Evolutionary conservation across 2,797 vertebrate genomes (phyloP).

Genomic region (Lacerta bilineata): DNA sequence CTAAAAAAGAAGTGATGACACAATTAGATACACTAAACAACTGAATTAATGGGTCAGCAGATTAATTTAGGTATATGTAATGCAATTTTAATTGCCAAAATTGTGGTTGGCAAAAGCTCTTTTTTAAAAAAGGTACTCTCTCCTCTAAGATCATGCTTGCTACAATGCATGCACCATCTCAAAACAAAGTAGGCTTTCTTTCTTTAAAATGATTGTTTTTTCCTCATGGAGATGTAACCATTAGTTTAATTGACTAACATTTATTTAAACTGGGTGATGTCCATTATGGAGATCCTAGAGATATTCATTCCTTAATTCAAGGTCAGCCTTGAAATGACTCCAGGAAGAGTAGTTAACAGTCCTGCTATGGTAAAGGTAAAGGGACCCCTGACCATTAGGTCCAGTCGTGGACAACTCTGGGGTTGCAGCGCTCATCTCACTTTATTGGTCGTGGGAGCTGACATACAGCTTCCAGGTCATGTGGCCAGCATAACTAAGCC

Average conservation of each 20-base stretch:
- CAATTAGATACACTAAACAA: conserved; percentile 21
- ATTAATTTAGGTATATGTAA: background rate
- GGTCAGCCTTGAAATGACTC: background rate
- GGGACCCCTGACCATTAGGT: no score
- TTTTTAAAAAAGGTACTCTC: background rate
- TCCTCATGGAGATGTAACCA: background rate
- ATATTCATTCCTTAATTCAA: background rate
- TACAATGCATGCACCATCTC: background rate
- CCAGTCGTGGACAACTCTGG: no score
- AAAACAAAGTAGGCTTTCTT: background rate
- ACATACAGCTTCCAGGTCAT: no score
- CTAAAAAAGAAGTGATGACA: background rate
- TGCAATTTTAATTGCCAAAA: background rate
- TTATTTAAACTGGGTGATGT: background rate
- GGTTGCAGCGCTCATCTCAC: no score
- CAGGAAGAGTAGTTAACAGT: background rate
- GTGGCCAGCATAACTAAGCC: no score
- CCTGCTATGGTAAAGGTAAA: background rate
- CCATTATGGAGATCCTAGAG: conserved; percentile 3
- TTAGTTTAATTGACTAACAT: background rate
- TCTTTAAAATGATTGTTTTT: background rate
- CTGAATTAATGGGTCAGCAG: background rate
- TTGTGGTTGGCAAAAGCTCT: background rate
- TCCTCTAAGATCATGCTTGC: background rate
- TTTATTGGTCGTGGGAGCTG: no score